A percentile compares a stretch with the other conserved stretches of the same genome.
Conservation (phyloP, 1,140 invertebrate species). For the Sminthurinus signatus region DNA sequence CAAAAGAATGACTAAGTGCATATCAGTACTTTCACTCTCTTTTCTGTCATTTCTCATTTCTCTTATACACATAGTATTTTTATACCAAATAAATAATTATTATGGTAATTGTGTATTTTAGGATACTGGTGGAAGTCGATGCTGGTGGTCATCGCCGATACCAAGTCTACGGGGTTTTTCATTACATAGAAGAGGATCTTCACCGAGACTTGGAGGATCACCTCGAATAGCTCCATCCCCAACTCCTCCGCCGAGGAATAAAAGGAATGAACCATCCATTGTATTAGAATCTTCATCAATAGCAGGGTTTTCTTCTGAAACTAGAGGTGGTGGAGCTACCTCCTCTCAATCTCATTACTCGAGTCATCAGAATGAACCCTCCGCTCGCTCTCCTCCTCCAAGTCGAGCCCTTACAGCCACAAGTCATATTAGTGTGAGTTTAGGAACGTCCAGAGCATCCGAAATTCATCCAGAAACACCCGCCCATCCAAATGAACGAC, state of each 20-base stretch:
- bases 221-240: conserved; percentile 39
- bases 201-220: conserved; percentile 38
- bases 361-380: conserved; percentile 14
- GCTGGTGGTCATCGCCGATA: conserved; percentile 41
- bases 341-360: background rate
- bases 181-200: conserved; percentile 36
- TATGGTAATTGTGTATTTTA: too few relatives aligned
- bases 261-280: conserved; percentile 27
- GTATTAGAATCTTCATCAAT: conserved; percentile 18
- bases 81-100: too few relatives aligned
- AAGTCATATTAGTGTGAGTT: background rate
- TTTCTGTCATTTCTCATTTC: too few relatives aligned
- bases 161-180: conserved; percentile 38
- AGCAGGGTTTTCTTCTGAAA: background rate
- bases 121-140: conserved; percentile 38
- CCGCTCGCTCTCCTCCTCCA: background rate
- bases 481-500: conserved; percentile 7
- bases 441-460: background rate
- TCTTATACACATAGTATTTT: too few relatives aligned
- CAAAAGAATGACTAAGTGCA: too few relatives aligned
- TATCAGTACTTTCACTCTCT: too few relatives aligned
- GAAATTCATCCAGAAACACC: too few relatives aligned
- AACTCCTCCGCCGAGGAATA: conserved; percentile 28
- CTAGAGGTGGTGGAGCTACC: too few relatives aligned
- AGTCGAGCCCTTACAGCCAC: background rate